A percentile compares a stretch with the other conserved stretches of the same genome.
Evolutionary conservation across 1,140 invertebrate species (phyloP).

Genomic region (Drosophila fuyamai): DNA sequence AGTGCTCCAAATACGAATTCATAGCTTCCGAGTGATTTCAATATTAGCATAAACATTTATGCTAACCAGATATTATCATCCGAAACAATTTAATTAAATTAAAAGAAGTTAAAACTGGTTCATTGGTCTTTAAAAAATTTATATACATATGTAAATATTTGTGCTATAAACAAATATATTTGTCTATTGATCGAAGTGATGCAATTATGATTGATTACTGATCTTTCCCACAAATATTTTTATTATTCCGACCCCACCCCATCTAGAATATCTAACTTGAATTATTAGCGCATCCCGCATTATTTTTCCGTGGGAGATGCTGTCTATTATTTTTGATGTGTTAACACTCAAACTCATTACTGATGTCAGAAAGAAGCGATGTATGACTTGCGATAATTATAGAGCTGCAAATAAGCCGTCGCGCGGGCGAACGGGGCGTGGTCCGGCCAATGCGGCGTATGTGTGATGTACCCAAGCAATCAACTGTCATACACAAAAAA

Average conservation of each 20-base stretch:
- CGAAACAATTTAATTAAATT: slow-evolving; percentile 15
- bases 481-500: slow-evolving; percentile 1
- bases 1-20: slow-evolving; percentile 1
- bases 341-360: slow-evolving; percentile 24
- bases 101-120: slow-evolving; percentile 10
- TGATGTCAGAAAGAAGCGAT: slow-evolving; percentile 7
- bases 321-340: slow-evolving; percentile 24
- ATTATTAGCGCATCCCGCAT: slow-evolving; percentile 17
- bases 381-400: slow-evolving; percentile 47
- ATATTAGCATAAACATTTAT: slow-evolving; percentile 24
- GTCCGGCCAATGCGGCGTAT: slow-evolving; percentile 34
- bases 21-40: slow-evolving; percentile 2
- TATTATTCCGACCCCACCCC: slow-evolving; percentile 5
- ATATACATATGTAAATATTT: not conserved
- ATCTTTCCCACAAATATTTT: slow-evolving; percentile 11
- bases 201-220: slow-evolving; percentile 9
- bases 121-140: not conserved
- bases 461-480: slow-evolving; percentile 24
- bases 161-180: too few species aligned
- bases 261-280: not conserved
- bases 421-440: slow-evolving; percentile 11
- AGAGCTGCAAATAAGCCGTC: slow-evolving; percentile 36
- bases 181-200: not conserved
- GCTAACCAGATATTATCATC: slow-evolving; percentile 2
- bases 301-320: slow-evolving; percentile 21